A percentile compares a stretch with the other conserved stretches of the same genome.
Evolutionary conservation across 2,888 invertebrate species (phyloP).

Genomic region (Notodonta dromedarius): DNA sequence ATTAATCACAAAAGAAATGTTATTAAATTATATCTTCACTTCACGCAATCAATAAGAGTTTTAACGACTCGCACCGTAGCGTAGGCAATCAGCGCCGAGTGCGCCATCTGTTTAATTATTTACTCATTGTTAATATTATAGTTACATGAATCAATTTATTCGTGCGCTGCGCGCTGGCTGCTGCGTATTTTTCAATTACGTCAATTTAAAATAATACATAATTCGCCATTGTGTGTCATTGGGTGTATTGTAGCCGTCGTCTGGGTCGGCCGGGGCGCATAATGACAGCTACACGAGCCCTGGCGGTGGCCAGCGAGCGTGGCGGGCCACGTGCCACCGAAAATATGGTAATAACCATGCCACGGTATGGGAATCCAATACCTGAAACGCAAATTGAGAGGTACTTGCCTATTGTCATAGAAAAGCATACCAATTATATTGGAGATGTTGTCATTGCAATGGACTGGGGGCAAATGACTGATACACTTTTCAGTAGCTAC

Average conservation of each 20-base stretch:
- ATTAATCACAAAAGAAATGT: not conserved
- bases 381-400: too few relatives aligned
- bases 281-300: conserved; percentile 45
- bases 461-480: too few relatives aligned
- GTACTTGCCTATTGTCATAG: too few relatives aligned
- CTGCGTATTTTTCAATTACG: conserved; percentile 85
- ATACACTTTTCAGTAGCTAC: too few relatives aligned
- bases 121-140: conserved; percentile 67
- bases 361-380: too few relatives aligned
- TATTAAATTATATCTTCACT: not conserved
- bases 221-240: conserved; percentile 83
- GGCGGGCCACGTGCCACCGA: conserved; percentile 1
- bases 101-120: conserved; percentile 43
- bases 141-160: conserved; percentile 81
- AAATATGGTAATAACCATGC: too few relatives aligned
- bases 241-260: conserved; percentile 76
- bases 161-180: conserved; percentile 70
- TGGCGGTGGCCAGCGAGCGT: conserved; percentile 19
- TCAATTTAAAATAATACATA: conserved; percentile 85
- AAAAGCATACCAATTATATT: too few relatives aligned
- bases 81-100: conserved; percentile 29
- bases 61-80: conserved; percentile 31
- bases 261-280: conserved; percentile 42
- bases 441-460: too few relatives aligned
- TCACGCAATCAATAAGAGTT: conserved; percentile 24